Evolutionary conservation across 2,113 vertebrate genomes (phyloP).

Genomic region (Cyanoliseus patagonus): DNA sequence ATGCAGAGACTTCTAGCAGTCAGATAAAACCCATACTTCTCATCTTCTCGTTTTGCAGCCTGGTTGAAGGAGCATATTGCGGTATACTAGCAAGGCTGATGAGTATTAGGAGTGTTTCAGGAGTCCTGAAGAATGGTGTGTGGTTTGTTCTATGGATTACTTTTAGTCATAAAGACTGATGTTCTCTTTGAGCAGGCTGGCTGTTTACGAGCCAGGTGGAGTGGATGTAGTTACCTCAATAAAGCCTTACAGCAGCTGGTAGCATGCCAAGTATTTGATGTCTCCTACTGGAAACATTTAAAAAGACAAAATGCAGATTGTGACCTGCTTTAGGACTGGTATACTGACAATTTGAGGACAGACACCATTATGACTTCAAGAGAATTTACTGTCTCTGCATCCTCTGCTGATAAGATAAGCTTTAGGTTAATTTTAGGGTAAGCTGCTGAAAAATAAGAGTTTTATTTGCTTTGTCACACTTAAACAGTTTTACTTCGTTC

Average conservation of each 20-base stretch:
- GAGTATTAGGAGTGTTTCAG: neutral
- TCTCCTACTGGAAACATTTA: constrained; percentile 1
- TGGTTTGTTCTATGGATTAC: neutral
- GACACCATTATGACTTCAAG: neutral
- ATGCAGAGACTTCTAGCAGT: neutral
- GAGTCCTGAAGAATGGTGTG: neutral
- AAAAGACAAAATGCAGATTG: neutral
- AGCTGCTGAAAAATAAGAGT: neutral
- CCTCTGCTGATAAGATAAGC: neutral
- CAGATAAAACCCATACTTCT: neutral
- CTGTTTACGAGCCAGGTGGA: neutral
- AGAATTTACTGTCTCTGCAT: neutral
- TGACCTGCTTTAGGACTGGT: neutral
- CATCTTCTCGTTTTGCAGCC: neutral
- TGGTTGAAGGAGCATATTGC: neutral
- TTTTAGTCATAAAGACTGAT: neutral
- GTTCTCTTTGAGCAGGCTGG: neutral
- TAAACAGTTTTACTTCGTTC: neutral
- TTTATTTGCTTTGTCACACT: neutral
- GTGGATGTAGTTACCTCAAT: neutral
- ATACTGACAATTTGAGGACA: neutral
- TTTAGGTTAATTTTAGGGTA: neutral
- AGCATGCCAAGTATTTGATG: neutral
- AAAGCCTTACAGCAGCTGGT: neutral
- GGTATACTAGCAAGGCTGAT: neutral